A percentile compares a stretch with the other conserved stretches of the same genome.
These are phyloP conservation scores for Papilio glaucus DNA, from an alignment of 1,140 invertebrate species.

Conservation along the genomic window DNA sequence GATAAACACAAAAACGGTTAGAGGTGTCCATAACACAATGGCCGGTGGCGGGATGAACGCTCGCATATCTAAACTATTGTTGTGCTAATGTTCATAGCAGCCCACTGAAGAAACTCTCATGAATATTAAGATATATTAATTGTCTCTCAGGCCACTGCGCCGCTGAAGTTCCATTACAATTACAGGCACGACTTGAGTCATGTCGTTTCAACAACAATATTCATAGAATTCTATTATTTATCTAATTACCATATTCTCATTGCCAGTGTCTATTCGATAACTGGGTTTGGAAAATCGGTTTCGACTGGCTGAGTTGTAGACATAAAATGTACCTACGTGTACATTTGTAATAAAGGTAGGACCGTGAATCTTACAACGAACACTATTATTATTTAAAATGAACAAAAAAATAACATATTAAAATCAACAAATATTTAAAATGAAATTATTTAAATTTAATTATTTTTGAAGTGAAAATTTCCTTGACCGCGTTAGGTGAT, in stretches of 20 bases:
- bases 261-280: conserved; percentile 25
- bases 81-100: conserved; percentile 67
- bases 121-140: conserved; percentile 75
- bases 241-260: conserved; percentile 34
- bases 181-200: conserved; percentile 48
- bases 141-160: conserved; percentile 57
- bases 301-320: neutral
- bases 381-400: neutral
- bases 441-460: no score
- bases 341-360: neutral
- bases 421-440: no score
- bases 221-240: conserved; percentile 35
- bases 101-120: conserved; percentile 60
- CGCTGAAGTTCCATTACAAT: conserved; percentile 57
- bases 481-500: no score
- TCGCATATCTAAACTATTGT: conserved; percentile 59
- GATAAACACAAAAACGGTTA: conserved; percentile 51
- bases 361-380: neutral
- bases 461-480: no score
- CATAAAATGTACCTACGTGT: neutral
- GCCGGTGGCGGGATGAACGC: conserved; percentile 56
- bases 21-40: conserved; percentile 54
- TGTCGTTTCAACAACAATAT: conserved; percentile 37
- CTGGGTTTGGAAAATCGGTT: conserved; percentile 3
- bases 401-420: no score